phyloP scores from a whole-genome alignment of 2,113 vertebrate species.

The Burhinus oedicnemus region DNA sequence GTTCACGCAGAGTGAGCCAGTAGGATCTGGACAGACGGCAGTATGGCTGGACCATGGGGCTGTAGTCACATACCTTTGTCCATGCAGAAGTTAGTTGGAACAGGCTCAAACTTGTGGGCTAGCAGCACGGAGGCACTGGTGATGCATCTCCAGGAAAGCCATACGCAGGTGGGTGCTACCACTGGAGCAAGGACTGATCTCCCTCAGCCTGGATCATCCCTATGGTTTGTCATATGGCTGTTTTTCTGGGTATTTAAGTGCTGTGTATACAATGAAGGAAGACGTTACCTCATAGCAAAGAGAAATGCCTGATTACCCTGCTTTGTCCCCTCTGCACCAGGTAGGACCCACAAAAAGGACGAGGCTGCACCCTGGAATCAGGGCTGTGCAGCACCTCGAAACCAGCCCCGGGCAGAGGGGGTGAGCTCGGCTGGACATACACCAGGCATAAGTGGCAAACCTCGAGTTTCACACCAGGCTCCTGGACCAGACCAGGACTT shows the following conservation, averaged over 20 bases:
- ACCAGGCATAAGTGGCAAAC: neutral
- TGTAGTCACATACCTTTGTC: neutral
- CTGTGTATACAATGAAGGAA: neutral
- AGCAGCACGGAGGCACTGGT: neutral
- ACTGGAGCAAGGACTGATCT: neutral
- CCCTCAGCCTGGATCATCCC: neutral
- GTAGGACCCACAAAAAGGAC: neutral
- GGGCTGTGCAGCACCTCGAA: neutral
- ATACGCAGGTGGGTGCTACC: neutral
- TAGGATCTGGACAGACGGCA: neutral
- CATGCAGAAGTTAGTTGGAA: neutral
- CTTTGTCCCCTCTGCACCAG: neutral
- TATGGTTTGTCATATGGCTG: neutral
- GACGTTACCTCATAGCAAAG: neutral
- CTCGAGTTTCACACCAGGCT: neutral
- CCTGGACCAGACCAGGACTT: neutral
- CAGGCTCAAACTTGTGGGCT: neutral
- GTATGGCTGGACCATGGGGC: neutral
- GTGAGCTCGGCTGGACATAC: fast-evolving
- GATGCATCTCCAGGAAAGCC: neutral
- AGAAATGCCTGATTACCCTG: neutral
- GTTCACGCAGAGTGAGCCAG: neutral
- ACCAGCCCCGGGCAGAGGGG: neutral
- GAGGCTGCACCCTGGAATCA: neutral
- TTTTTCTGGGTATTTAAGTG: neutral